These are phyloP conservation scores for Xylophagus ater DNA, from an alignment of 2,888 invertebrate genomes.

Conservation along the genomic window DNA sequence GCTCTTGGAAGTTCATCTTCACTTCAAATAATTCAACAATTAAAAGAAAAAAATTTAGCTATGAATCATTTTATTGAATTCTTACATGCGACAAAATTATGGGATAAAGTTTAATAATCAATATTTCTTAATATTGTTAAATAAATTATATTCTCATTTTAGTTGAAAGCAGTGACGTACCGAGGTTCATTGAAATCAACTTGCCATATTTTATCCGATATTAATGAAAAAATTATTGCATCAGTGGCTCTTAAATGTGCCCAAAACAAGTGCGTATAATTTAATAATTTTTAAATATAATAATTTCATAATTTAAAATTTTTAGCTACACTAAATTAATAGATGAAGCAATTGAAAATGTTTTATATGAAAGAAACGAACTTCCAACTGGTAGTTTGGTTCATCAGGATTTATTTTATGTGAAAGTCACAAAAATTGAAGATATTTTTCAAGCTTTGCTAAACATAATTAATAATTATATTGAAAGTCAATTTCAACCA, in stretches of 20 bases:
- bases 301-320: conserved; percentile 1
- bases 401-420: conserved; percentile 62
- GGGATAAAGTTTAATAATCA: conserved; percentile 44
- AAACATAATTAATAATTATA: conserved; percentile 47
- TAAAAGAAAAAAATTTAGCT: conserved; percentile 78
- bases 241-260: conserved; percentile 57
- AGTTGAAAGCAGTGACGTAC: conserved; percentile 31
- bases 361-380: conserved; percentile 40
- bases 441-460: conserved; percentile 52
- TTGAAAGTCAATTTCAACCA: conserved; percentile 48
- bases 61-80: conserved; percentile 67
- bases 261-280: conserved; percentile 35
- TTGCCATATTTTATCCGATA: conserved; percentile 51
- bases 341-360: conserved; percentile 46
- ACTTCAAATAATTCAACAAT: conserved; percentile 72
- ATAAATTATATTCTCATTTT: conserved; percentile 1
- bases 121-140: background rate
- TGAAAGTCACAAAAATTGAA: conserved; percentile 55
- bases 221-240: conserved; percentile 69
- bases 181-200: conserved; percentile 36
- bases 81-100: conserved; percentile 54
- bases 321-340: conserved; percentile 35
- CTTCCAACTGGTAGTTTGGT: conserved; percentile 45
- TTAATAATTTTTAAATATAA: background rate
- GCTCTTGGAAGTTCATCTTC: conserved; percentile 63